phyloP scores from a whole-genome alignment of 2,888 invertebrate genomes.

The Pilophorus perplexus region DNA sequence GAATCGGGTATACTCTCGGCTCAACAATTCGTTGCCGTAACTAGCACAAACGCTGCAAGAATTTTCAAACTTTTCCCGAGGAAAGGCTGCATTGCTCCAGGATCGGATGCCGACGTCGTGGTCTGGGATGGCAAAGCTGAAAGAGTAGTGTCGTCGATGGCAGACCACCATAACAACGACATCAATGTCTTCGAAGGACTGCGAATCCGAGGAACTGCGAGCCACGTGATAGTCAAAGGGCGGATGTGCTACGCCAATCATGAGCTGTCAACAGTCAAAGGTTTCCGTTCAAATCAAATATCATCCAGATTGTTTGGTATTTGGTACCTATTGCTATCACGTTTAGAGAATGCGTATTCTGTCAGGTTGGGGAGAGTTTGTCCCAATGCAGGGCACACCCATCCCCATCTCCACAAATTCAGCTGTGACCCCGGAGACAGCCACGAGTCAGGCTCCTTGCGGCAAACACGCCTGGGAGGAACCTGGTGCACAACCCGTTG shows the following conservation, averaged over 20 bases:
- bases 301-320: too few species aligned
- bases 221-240: constrained; percentile 87
- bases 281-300: too few species aligned
- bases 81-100: constrained; percentile 88
- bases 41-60: constrained; percentile 93
- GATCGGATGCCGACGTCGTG: constrained; percentile 95
- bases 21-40: constrained; percentile 91
- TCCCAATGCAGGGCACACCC: neutral
- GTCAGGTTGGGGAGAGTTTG: constrained; percentile 15
- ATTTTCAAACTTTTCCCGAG: constrained; percentile 94
- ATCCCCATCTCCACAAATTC: neutral
- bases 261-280: constrained; percentile 20
- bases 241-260: constrained; percentile 65
- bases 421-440: neutral
- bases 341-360: too few species aligned
- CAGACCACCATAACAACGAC: constrained; percentile 89
- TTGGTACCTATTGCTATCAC: too few species aligned
- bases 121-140: constrained; percentile 89
- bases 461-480: neutral
- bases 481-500: too few species aligned
- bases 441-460: neutral
- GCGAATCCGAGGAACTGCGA: constrained; percentile 85
- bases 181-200: constrained; percentile 98
- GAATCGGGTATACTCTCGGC: constrained; percentile 86
- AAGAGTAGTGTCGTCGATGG: constrained; percentile 82